phyloP scores from a whole-genome alignment of 1,140 invertebrate genomes.

The Drosophila kurseongensis region DNA sequence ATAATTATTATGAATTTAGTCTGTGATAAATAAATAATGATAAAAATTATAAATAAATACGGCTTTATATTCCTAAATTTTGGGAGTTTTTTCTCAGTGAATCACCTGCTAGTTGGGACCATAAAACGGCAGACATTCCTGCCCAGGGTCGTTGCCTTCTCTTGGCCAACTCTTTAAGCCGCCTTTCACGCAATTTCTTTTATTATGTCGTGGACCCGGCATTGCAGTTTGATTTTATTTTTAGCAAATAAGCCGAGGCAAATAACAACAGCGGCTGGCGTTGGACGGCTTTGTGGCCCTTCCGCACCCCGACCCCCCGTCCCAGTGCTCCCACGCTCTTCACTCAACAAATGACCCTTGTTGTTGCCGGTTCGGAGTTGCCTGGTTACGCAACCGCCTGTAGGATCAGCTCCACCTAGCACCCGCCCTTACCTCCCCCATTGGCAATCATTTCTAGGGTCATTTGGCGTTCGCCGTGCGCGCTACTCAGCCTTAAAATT shows the following conservation, averaged over 20 bases:
- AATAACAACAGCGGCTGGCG: slow-evolving; percentile 57
- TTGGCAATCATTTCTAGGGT: slow-evolving; percentile 80
- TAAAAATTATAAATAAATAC: too few species aligned
- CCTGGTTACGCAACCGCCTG: slow-evolving; percentile 63
- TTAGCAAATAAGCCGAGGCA: slow-evolving; percentile 76
- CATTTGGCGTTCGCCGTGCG: slow-evolving; percentile 77
- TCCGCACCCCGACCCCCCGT: too few species aligned
- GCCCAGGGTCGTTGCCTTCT: slow-evolving; percentile 22
- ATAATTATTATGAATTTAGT: neutral
- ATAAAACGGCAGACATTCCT: slow-evolving; percentile 38
- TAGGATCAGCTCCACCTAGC: neutral
- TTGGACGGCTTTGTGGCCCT: slow-evolving; percentile 29
- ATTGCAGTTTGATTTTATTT: slow-evolving; percentile 80
- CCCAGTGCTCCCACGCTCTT: slow-evolving; percentile 6
- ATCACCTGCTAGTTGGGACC: slow-evolving; percentile 1
- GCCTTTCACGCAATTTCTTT: slow-evolving; percentile 75
- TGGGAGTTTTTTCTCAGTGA: neutral
- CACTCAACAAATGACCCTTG: slow-evolving; percentile 62
- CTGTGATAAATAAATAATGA: too few species aligned
- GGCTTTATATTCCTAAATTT: too few species aligned
- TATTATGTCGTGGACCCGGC: slow-evolving; percentile 56
- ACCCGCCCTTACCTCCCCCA: slow-evolving; percentile 1
- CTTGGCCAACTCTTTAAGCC: slow-evolving; percentile 53
- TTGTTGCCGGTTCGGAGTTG: slow-evolving; percentile 37
- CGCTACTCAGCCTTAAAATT: slow-evolving; percentile 81